phyloP scores from a whole-genome alignment of 1,140 invertebrate species.

The Gonatopus flavifemur region DNA sequence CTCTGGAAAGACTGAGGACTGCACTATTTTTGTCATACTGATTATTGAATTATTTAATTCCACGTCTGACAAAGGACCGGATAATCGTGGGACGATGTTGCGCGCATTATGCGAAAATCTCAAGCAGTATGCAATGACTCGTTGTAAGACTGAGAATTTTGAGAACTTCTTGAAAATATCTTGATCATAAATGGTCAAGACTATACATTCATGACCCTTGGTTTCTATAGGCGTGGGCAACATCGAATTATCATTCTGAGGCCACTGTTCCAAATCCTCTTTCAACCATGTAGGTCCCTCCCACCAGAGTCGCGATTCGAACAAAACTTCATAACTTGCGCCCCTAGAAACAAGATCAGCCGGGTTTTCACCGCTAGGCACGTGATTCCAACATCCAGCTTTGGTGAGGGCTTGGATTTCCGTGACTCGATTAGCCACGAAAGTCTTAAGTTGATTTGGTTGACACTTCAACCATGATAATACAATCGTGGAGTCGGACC shows the following conservation, averaged over 20 bases:
- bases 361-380: constrained; percentile 41
- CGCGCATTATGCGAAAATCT: neutral
- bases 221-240: neutral
- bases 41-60: neutral
- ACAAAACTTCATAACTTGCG: neutral
- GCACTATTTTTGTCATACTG: neutral
- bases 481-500: constrained; percentile 45
- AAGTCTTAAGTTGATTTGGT: constrained; percentile 36
- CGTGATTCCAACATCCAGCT: constrained; percentile 36
- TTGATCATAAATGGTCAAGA: neutral
- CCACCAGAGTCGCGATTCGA: neutral
- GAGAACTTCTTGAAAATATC: neutral
- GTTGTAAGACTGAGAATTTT: neutral
- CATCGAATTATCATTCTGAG: neutral
- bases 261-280: neutral
- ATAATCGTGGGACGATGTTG: neutral
- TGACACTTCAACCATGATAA: constrained; percentile 29
- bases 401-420: constrained; percentile 37
- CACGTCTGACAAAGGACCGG: neutral
- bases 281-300: neutral
- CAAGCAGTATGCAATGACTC: neutral
- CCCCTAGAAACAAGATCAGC: constrained; percentile 48
- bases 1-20: neutral
- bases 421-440: constrained; percentile 45
- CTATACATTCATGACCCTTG: neutral